Evolutionary conservation across 2,797 vertebrate species (phyloP), one percentile per base, ranked within the genome.

Genomic region (Anguilla obscura): DNA sequence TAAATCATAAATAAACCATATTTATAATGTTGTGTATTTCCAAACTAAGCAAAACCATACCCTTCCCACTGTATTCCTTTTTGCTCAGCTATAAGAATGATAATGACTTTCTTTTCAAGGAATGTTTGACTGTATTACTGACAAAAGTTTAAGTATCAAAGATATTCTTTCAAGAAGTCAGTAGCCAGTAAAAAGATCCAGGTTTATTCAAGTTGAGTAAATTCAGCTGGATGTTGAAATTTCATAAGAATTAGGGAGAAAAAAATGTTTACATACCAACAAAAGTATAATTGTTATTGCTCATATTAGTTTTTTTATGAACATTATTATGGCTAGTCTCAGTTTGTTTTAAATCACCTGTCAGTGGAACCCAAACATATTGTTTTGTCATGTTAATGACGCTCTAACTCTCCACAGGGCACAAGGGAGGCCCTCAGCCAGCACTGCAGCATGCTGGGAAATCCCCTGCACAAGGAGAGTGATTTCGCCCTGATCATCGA

Each of bases 401-500:
- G 50, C n/a, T 92, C 56, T 89, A n/a, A 8, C 45, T 82, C 21
- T 82, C 45, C 45, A n/a, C 93, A 99, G 99, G 97, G 93, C 88
- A 98, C 99, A 0, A 96, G 99, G 91, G 98, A 99, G 91, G 96
- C 96, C 0, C 97, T 99, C 40, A 98, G 96, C 91, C 97, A 97
- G 91, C 98, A 99, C 92, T 99, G 98, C 91, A 95, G 96, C 89
- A 95, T 96, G 92, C 96, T 99, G 89, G 98, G 98, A 91, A 97
- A 99, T 91, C 96, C 97, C 90, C 96, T 99, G 85, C 96, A 96
- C 90, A 99, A 99, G 91, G 98, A 99, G 89, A 99, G 99, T 45
- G 98, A 99, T 92, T 99, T 98, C 94, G 98, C 98, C 85, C 97
- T 99, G 87, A 99, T 99, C 91, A 99, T 99, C 88, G 98, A 99